Evolutionary conservation across 2,797 vertebrate genomes (phyloP).

Genomic region (Odontamblyopus lacepedii): DNA sequence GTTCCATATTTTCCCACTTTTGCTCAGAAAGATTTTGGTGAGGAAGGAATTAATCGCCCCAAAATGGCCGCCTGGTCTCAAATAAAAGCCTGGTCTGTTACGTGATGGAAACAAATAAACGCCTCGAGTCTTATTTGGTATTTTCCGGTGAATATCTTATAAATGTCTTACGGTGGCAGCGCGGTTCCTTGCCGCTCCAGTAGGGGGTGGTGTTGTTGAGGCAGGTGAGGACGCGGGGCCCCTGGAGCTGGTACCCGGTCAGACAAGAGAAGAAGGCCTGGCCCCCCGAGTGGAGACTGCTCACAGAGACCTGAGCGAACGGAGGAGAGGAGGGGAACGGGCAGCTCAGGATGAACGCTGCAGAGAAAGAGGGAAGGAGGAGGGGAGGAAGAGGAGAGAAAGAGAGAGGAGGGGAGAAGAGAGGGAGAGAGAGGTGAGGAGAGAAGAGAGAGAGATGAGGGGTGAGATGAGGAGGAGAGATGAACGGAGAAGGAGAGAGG

Average conservation of each 20-base stretch:
- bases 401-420: neutral
- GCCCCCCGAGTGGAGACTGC: conserved; percentile 88
- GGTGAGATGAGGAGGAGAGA: neutral
- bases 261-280: conserved; percentile 89
- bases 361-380: neutral
- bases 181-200: conserved; percentile 87
- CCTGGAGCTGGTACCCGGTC: conserved; percentile 88
- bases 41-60: no score
- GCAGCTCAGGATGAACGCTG: conserved; percentile 89
- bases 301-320: conserved; percentile 87
- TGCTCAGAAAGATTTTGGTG: no score
- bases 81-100: no score
- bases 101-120: no score
- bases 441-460: neutral
- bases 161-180: conserved; percentile 73
- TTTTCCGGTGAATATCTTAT: no score
- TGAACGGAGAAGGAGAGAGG: neutral
- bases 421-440: neutral
- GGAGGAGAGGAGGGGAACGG: conserved; percentile 84
- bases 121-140: no score
- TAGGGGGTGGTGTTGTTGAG: conserved; percentile 91
- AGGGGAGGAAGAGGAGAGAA: neutral
- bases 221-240: conserved; percentile 80
- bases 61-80: no score
- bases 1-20: no score